Conservation (phyloP, 2,797 vertebrate genomes). For the Chromis chromis region DNA sequence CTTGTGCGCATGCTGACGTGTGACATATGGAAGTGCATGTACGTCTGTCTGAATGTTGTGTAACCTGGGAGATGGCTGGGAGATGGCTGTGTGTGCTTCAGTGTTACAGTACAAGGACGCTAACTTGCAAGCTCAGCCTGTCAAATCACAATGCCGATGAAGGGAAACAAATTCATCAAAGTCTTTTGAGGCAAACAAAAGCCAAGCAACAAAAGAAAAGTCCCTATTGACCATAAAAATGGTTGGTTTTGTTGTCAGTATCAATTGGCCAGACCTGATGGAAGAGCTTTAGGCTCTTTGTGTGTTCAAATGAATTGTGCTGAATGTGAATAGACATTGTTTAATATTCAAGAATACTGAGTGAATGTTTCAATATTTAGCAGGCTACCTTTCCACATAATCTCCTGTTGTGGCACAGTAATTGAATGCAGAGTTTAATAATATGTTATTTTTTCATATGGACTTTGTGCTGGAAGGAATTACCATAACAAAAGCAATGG, state of each 20-base stretch:
- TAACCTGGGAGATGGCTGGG: constrained; percentile 13
- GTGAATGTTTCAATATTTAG: constrained; percentile 69
- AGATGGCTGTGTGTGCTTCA: constrained; percentile 24
- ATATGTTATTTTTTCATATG: constrained; percentile 27
- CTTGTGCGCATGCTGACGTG: constrained; percentile 26
- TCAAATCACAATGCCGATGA: constrained; percentile 59
- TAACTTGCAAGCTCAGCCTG: constrained; percentile 56
- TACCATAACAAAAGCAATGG: constrained; percentile 65
- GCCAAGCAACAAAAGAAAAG: constrained; percentile 60
- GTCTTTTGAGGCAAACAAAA: constrained; percentile 70
- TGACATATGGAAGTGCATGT: constrained; percentile 16
- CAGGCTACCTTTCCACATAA: constrained; percentile 62
- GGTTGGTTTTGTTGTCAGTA: constrained; percentile 71
- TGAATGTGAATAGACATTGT: constrained; percentile 66
- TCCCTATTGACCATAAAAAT: constrained; percentile 69
- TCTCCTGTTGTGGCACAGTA: constrained; percentile 62
- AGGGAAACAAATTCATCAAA: constrained; percentile 72
- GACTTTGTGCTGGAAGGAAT: constrained; percentile 40
- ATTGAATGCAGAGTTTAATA: constrained; percentile 62
- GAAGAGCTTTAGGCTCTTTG: constrained; percentile 66
- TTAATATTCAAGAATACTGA: constrained; percentile 63
- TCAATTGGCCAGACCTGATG: constrained; percentile 60
- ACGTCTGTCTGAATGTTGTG: constrained; percentile 3
- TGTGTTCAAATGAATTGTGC: constrained; percentile 67
- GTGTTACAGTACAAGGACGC: constrained; percentile 39